Evolutionary conservation across 1,140 invertebrate species (phyloP).

Genomic region (Diploscapter pachys): DNA sequence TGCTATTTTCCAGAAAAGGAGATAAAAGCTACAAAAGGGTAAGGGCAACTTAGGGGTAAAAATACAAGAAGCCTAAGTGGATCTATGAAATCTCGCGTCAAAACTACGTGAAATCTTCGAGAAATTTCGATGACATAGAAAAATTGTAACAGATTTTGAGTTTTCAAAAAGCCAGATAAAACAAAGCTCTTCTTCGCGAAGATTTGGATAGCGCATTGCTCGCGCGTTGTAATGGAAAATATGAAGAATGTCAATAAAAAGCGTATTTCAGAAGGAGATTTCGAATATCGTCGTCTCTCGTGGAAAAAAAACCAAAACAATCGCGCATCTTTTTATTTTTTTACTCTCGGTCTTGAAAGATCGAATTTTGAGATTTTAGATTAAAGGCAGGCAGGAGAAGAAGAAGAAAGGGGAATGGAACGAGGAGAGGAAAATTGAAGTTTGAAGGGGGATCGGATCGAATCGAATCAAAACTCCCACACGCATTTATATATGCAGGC

Average conservation of each 20-base stretch:
- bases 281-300: neutral
- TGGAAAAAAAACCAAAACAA: constrained; percentile 1
- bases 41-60: too few species aligned
- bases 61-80: too few species aligned
- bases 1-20: too few species aligned
- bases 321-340: constrained; percentile 6
- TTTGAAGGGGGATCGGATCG: constrained; percentile 10
- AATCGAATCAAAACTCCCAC: neutral
- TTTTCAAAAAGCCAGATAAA: too few species aligned
- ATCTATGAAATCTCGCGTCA: too few species aligned
- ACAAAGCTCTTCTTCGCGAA: too few species aligned
- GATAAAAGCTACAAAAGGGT: too few species aligned
- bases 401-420: constrained; percentile 2
- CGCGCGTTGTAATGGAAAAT: neutral
- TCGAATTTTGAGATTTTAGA: neutral
- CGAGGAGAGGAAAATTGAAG: constrained; percentile 4
- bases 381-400: constrained; percentile 9
- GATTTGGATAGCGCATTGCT: neutral
- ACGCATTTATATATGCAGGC: too few species aligned
- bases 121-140: too few species aligned
- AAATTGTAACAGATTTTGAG: too few species aligned
- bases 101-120: too few species aligned
- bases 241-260: neutral
- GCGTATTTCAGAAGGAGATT: too few species aligned
- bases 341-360: constrained; percentile 15